Evolutionary conservation across 2,113 vertebrate genomes (phyloP), one percentile per base, ranked within the genome.

Genomic region (Labeo catla): DNA sequence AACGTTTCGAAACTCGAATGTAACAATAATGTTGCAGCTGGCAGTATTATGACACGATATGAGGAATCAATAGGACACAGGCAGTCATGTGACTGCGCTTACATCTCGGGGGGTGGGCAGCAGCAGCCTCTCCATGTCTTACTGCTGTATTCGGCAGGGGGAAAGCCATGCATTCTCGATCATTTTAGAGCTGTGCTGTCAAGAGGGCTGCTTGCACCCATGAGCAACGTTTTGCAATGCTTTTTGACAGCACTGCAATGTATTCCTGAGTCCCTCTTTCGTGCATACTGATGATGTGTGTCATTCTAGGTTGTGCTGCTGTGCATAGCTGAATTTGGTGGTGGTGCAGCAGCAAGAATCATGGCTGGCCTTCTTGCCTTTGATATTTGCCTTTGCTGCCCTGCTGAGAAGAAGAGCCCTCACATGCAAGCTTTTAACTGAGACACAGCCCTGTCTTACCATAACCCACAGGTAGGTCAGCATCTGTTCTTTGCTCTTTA

Each of bases 11-110:
- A 52, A 28, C 61, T 68, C 28, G 4, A 52, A 82, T 12, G 28
- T 82, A 23, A 19, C 43, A 36, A n/a, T 34, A 36, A 39, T 50
- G 23, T 50, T 70, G 23, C 28, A 68, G 1, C 12, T 63, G 43
- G 43, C 23, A 9, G 0, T 70, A 19, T 85, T 83, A 59, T 66
- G 13, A 70, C 52, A 63, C 68, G 52, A 50, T 23, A 76, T 43
- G 85, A 88, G 88, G 86, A 90, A 92, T 90, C 87, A 88, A 93
- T 87, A 86, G 82, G 88, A 86, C 81, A 85, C 52, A 28, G 87
- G 86, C 85, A 68, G 90, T 95, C 95, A 95, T 90, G 91, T 92
- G 92, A 91, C 87, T 85, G 85, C 73, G 59, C 74, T 87, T 68
- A 81, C 87, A 85, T 91, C 89, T 85, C 61, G 54, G 83, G 90